Evolutionary conservation across 2,113 vertebrate genomes (phyloP).

Genomic region (Grammomys surdaster): DNA sequence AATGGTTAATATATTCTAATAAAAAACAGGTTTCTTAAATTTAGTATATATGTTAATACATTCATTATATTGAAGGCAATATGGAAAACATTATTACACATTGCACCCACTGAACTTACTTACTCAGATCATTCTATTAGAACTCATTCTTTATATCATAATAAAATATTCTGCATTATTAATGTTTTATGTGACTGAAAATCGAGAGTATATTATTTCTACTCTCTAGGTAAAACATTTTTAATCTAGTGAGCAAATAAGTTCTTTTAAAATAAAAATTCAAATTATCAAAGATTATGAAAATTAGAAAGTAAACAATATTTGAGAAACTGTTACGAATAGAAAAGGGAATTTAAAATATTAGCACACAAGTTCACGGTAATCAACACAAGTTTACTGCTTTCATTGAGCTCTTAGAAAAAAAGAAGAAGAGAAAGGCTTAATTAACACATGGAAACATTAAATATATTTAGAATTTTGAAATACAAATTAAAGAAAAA

Average conservation of each 20-base stretch:
- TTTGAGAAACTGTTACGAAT: not conserved
- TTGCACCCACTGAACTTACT: not conserved
- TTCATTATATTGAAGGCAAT: not conserved
- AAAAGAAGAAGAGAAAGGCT: not conserved
- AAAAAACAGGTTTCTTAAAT: not conserved
- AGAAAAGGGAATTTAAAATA: not conserved
- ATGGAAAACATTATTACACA: not conserved
- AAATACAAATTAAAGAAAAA: not conserved
- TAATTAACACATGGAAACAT: not conserved
- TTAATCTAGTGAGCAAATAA: not conserved
- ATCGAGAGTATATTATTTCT: not conserved
- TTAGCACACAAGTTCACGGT: not conserved
- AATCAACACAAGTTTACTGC: not conserved
- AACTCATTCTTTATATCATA: not conserved
- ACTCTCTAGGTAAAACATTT: not conserved
- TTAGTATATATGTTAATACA: not conserved
- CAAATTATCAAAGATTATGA: not conserved
- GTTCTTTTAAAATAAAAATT: not conserved
- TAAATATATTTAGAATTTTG: not conserved
- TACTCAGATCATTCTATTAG: not conserved
- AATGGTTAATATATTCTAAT: not conserved
- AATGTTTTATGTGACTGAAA: not conserved
- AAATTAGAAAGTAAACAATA: slow-evolving; percentile 22
- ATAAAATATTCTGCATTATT: slow-evolving; percentile 21
- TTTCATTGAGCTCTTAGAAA: not conserved